Conservation (phyloP, 2,797 vertebrate species). For the Rallus crepitans region DNA sequence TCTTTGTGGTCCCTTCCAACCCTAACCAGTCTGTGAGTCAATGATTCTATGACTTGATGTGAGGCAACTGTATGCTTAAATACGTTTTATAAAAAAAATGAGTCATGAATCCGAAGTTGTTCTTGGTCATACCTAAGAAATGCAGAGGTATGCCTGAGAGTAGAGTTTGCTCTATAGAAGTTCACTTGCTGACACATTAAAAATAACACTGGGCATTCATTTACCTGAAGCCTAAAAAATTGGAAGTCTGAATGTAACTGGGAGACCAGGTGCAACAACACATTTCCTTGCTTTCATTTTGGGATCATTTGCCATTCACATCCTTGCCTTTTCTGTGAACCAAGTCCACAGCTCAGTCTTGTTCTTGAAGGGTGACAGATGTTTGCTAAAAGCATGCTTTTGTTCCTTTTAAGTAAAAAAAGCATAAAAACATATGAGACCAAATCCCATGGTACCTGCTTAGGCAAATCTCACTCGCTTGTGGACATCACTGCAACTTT, state of each 20-base stretch:
- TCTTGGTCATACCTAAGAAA: background rate
- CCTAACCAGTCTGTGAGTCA: too few relatives aligned
- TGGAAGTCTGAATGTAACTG: background rate
- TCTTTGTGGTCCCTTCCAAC: too few relatives aligned
- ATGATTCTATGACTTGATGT: background rate
- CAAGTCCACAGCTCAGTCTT: background rate
- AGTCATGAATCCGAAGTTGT: background rate
- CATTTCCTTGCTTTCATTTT: background rate
- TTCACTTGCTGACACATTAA: background rate
- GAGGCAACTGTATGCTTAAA: background rate
- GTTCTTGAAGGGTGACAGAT: background rate
- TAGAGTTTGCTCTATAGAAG: background rate
- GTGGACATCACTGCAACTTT: background rate
- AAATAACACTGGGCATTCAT: background rate
- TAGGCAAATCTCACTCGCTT: background rate
- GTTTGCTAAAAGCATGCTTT: background rate
- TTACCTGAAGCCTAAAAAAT: background rate
- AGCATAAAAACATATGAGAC: background rate
- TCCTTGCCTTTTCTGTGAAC: background rate
- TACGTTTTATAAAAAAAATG: background rate
- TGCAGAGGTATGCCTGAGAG: background rate
- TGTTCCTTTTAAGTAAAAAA: background rate
- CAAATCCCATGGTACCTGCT: background rate
- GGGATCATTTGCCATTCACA: background rate
- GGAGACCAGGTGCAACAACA: background rate